phyloP scores from a whole-genome alignment of 2,113 vertebrate genomes.

The Pollimyrus isidori region DNA sequence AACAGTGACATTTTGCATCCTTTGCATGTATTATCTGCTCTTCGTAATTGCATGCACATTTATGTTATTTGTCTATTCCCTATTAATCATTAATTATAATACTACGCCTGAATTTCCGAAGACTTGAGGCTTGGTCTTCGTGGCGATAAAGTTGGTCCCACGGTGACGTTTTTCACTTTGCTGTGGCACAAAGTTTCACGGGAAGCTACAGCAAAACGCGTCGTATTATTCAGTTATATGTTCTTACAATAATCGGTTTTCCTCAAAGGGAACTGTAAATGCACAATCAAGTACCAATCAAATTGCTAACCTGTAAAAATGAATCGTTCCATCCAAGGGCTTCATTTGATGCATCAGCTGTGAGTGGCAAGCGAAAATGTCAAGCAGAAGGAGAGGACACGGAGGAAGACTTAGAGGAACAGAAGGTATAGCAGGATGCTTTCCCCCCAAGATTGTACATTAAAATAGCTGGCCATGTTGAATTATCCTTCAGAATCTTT shows the following conservation, averaged over 20 bases:
- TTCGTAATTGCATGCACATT: not conserved
- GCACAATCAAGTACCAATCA: not conserved
- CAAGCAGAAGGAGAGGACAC: conserved; percentile 79
- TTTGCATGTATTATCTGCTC: not conserved
- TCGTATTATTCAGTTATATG: not conserved
- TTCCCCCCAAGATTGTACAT: not conserved
- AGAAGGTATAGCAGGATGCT: conserved; percentile 62
- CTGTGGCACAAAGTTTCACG: not conserved
- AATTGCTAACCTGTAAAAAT: not conserved
- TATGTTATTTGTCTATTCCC: not conserved
- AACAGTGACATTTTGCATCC: not conserved
- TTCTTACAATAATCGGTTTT: not conserved
- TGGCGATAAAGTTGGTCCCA: not conserved
- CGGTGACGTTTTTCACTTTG: not conserved
- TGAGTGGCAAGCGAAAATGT: conserved; percentile 72
- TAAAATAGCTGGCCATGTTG: not conserved
- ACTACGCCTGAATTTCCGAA: not conserved
- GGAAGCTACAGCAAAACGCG: not conserved
- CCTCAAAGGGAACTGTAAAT: not conserved
- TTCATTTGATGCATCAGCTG: conserved; percentile 76
- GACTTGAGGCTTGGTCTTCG: not conserved
- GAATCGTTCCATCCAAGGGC: conserved; percentile 57
- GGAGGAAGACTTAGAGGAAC: conserved; percentile 88
- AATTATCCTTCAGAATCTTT: not conserved
- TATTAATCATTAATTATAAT: not conserved